These are phyloP conservation scores for Nyctalus aviator DNA, from an alignment of 2,797 vertebrate genomes.

Conservation along the genomic window DNA sequence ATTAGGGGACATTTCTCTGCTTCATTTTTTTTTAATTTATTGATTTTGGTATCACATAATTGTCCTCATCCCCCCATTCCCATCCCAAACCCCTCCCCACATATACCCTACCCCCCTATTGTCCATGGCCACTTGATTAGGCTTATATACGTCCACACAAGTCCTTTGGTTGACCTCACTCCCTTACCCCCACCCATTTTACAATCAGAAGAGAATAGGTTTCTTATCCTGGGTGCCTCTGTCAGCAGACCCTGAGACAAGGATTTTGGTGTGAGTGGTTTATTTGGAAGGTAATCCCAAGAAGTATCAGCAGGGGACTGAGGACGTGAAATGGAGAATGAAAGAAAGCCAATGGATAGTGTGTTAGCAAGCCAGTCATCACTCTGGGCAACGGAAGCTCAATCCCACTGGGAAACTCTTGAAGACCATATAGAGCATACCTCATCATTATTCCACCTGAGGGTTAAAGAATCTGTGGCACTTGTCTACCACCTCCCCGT, in stretches of 20 bases:
- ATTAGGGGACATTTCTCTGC: background rate
- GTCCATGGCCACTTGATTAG: no score
- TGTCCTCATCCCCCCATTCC: no score
- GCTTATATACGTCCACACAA: no score
- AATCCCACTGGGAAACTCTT: background rate
- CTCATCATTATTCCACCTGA: background rate
- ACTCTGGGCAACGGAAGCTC: background rate
- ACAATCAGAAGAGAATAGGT: constrained; percentile 16
- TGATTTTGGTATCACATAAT: no score
- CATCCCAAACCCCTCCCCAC: no score
- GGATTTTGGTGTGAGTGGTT: background rate
- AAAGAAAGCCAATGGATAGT: constrained; percentile 18
- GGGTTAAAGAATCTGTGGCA: background rate
- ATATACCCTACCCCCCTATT: no score
- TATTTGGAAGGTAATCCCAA: constrained; percentile 13
- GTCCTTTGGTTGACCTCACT: no score
- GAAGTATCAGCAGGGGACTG: background rate
- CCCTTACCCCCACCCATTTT: background rate
- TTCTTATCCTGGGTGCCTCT: constrained; percentile 13
- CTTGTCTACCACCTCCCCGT: background rate
- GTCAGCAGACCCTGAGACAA: constrained; percentile 24
- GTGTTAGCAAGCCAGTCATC: background rate
- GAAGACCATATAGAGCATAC: background rate
- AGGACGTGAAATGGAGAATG: constrained; percentile 4
- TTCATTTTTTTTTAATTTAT: background rate